These are phyloP conservation scores for Galemys pyrenaicus DNA, from an alignment of 2,113 vertebrate species.

Conservation along the genomic window DNA sequence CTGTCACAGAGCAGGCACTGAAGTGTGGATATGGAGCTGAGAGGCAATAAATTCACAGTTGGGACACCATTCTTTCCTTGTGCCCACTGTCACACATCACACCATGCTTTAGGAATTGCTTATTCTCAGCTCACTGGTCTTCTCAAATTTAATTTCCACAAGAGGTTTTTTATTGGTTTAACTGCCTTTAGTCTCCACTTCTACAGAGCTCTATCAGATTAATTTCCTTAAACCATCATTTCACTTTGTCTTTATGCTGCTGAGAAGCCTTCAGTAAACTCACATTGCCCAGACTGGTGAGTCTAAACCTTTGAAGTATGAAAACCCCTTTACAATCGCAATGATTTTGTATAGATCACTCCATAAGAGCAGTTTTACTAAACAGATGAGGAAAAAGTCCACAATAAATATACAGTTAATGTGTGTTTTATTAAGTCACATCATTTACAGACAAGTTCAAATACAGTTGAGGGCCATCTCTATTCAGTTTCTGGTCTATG, in stretches of 20 bases:
- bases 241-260: not conserved
- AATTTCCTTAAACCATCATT: not conserved
- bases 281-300: not conserved
- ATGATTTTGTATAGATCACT: not conserved
- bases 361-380: not conserved
- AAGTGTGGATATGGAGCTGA: not conserved
- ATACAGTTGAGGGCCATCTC: not conserved
- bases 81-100: not conserved
- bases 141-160: conserved; percentile 7
- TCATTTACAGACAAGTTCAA: not conserved
- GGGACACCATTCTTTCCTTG: not conserved
- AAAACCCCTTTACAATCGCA: not conserved
- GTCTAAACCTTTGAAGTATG: not conserved
- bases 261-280: not conserved
- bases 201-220: not conserved
- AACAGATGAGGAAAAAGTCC: not conserved
- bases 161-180: not conserved
- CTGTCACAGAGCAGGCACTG: not conserved
- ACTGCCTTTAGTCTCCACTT: not conserved
- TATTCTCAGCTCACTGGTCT: not conserved
- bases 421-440: not conserved
- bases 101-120: not conserved
- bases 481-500: not conserved
- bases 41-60: not conserved
- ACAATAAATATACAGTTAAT: not conserved